Evolutionary conservation across 2,797 vertebrate genomes (phyloP), one percentile per base, ranked within the genome.

Genomic region (Oreochromis mossambicus): DNA sequence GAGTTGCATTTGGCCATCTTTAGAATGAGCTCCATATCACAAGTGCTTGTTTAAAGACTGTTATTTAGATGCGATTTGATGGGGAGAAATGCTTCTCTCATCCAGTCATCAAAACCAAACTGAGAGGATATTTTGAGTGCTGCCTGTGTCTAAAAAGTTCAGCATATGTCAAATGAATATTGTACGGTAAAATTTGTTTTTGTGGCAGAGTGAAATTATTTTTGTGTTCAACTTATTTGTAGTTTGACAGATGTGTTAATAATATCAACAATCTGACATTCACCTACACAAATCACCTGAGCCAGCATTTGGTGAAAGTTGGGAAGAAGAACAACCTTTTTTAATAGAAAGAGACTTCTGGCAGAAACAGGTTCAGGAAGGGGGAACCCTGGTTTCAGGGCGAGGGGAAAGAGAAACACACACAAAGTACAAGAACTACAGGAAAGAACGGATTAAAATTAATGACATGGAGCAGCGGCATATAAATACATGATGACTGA

Each of bases 221-320:
- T 48, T 6, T 58, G 13, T 7, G 32, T 61, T 61, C 32, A 36
- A 19, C 32, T 36, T 61, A 61, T 61, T 19, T 61, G 15, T 34
- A 61, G 13, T 5, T 66, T 66, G 34, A 8, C 66, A 70, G 43
- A 46, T 26, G 17, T 70, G 21, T 43, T 43, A 43, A 43, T 58
- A 58, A 58, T 58, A 58, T 19, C 21, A 70, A 46, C 66, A 17
- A 46, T 70, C 14, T 46, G 66, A 70, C 41, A 26, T 17, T 19
- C 68, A 46, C 41, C 68, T 48, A 63, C 58, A 63, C 17, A 36
- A 29, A 26, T 26, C 26, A 26, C 26, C 26, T 29, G 68, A 73
- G 7, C 68, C 0, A 70, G 0, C 0, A 48, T 48, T 48, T 46
- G 14, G 68, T 14, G 24, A 73, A 26, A 29, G 68, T 73, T 41